A percentile compares a stretch with the other conserved stretches of the same genome.
Evolutionary conservation across 2,113 vertebrate genomes (phyloP).

Genomic region (Chloropsis hardwickii): DNA sequence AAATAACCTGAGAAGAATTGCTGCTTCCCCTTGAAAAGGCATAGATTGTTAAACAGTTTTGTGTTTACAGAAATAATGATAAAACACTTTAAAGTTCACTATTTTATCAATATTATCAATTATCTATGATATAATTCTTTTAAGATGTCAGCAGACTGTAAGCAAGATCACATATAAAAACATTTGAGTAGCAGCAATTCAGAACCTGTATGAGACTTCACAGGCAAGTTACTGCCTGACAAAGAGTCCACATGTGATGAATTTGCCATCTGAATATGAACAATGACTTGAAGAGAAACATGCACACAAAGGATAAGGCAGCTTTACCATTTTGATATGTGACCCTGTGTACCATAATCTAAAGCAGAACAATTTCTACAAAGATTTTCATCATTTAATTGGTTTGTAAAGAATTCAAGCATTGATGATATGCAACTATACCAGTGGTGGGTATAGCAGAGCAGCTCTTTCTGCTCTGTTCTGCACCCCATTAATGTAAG

Average conservation of each 20-base stretch:
- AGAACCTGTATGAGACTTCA: neutral
- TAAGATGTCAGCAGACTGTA: neutral
- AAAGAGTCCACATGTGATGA: neutral
- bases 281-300: neutral
- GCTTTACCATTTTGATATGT: neutral
- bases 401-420: neutral
- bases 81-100: neutral
- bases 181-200: neutral
- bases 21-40: neutral
- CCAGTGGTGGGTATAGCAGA: neutral
- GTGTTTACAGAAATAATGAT: neutral
- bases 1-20: neutral
- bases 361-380: neutral
- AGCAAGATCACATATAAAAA: neutral
- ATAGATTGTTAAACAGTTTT: neutral
- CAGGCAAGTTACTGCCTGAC: neutral
- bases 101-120: accelerated
- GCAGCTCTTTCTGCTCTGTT: neutral
- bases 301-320: neutral
- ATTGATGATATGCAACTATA: neutral
- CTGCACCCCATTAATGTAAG: neutral
- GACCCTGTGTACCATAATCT: neutral
- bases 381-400: neutral
- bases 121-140: neutral
- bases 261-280: neutral